Conservation (phyloP, 2,888 invertebrate genomes). For the Hyposoter dolosus region DNA sequence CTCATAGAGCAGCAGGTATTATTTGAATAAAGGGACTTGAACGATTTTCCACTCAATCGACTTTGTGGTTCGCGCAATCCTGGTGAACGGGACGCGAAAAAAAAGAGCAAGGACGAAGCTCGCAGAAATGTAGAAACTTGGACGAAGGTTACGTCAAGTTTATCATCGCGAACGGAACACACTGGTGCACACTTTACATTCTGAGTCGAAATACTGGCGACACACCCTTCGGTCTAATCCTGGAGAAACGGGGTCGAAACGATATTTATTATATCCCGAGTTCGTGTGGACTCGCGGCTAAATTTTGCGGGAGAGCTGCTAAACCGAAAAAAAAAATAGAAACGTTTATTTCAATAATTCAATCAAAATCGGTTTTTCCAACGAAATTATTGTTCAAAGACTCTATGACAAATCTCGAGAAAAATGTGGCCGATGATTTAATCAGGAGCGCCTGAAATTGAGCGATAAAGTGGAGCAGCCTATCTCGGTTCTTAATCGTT, state of each 20-base stretch:
- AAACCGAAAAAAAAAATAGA: background rate
- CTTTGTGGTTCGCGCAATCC: background rate
- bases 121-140: slow-evolving; percentile 44
- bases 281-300: slow-evolving; percentile 15
- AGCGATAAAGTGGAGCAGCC: slow-evolving; percentile 16
- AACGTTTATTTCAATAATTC: background rate
- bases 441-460: background rate
- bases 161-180: slow-evolving; percentile 12
- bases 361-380: background rate
- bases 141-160: slow-evolving; percentile 39
- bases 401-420: background rate
- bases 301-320: background rate
- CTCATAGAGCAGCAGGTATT: background rate
- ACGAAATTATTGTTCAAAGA: background rate
- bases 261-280: slow-evolving; percentile 57
- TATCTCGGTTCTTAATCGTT: slow-evolving; percentile 7
- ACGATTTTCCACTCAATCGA: slow-evolving; percentile 44
- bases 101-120: background rate
- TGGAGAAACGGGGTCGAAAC: slow-evolving; percentile 62
- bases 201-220: slow-evolving; percentile 38
- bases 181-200: background rate
- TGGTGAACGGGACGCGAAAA: background rate
- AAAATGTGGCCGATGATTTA: background rate
- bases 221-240: slow-evolving; percentile 65
- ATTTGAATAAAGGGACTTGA: background rate